Evolutionary conservation across 2,113 vertebrate species (phyloP).

Genomic region (Holacanthus passer): DNA sequence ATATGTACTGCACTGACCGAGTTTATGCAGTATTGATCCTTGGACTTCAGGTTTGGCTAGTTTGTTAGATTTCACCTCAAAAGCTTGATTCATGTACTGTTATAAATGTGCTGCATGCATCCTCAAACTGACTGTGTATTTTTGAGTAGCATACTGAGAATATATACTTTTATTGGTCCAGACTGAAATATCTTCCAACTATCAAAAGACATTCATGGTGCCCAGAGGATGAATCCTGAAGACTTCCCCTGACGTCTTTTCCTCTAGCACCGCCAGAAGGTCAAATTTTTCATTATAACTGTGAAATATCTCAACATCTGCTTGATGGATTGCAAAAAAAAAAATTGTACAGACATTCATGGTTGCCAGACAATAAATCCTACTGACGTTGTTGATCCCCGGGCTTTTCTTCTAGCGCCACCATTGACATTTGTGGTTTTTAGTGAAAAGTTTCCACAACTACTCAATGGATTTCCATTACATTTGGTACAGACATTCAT

Average conservation of each 20-base stretch:
- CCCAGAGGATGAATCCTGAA: not conserved
- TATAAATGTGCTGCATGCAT: not conserved
- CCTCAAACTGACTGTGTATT: not conserved
- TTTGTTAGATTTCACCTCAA: conserved; percentile 21
- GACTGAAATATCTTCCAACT: too few relatives aligned
- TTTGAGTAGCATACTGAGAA: not conserved
- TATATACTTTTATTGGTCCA: too few relatives aligned
- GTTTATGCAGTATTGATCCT: conserved; percentile 15
- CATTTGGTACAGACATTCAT: not conserved
- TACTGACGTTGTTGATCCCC: not conserved
- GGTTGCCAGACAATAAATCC: not conserved
- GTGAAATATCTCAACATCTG: not conserved
- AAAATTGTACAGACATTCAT: not conserved
- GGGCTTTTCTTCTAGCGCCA: not conserved
- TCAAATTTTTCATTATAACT: too few relatives aligned
- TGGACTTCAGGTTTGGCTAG: not conserved
- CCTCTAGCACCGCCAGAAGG: too few relatives aligned
- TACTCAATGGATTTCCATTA: not conserved
- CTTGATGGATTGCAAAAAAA: not conserved
- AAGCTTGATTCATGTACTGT: not conserved
- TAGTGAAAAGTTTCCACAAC: too few relatives aligned
- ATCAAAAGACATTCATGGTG: not conserved
- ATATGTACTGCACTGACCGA: not conserved
- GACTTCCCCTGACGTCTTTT: not conserved
- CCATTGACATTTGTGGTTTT: not conserved